A percentile compares a stretch with the other conserved stretches of the same genome.
These are phyloP conservation scores for Halocynthia aurantium DNA, from an alignment of 23 tunicate species.

Conservation along the genomic window DNA sequence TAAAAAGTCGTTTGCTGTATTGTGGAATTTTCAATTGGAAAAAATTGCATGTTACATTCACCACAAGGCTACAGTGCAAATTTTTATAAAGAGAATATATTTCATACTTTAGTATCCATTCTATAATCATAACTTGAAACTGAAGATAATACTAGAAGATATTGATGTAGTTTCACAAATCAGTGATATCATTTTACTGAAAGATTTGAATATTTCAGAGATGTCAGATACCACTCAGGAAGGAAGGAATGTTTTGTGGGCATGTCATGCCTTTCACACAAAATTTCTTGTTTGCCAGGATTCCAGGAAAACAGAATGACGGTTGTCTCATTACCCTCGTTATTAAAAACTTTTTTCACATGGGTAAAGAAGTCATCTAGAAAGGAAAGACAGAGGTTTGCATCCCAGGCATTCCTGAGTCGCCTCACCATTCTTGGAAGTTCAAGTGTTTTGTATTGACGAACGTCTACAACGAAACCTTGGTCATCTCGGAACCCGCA, in stretches of 20 bases:
- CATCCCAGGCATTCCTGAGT: constrained; percentile 39
- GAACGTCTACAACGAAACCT: constrained; percentile 35
- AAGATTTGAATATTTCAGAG: not conserved
- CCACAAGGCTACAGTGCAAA: too few relatives aligned
- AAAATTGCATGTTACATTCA: too few relatives aligned
- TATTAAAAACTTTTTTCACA: constrained; percentile 16
- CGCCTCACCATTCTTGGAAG: constrained; percentile 35
- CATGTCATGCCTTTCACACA: not conserved
- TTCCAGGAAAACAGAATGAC: constrained; percentile 18
- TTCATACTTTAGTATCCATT: too few relatives aligned
- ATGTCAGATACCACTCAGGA: constrained; percentile 12
- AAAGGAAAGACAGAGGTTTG: constrained; percentile 35
- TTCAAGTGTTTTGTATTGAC: constrained; percentile 24
- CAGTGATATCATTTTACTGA: too few relatives aligned
- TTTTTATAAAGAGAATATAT: too few relatives aligned
- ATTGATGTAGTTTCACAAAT: too few relatives aligned
- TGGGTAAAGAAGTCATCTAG: constrained; percentile 22
- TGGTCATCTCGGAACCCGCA: constrained; percentile 88
- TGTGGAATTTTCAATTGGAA: too few relatives aligned
- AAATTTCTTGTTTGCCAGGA: not conserved
- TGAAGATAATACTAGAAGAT: too few relatives aligned
- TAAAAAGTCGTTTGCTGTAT: too few relatives aligned
- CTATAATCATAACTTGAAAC: too few relatives aligned
- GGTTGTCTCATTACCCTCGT: not conserved
- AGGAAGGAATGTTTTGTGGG: constrained; percentile 4